Conservation (phyloP, 2,797 vertebrate species). For the Pelodytes ibericus region DNA sequence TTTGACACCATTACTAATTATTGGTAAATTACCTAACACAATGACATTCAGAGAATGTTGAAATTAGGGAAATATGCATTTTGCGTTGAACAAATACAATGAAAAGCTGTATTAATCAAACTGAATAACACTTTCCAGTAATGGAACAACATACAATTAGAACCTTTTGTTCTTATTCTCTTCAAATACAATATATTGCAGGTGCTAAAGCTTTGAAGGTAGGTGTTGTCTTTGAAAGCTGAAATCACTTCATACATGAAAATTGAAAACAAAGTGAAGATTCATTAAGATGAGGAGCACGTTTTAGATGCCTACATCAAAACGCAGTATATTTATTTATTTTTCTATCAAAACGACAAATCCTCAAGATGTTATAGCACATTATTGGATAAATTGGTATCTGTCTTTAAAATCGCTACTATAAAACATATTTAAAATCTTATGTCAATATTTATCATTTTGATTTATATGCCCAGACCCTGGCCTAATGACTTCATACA, state of each 20-base stretch:
- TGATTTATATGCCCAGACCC: no score
- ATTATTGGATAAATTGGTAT: no score
- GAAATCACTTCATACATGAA: conserved; percentile 6
- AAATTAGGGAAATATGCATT: background rate
- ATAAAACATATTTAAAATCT: no score
- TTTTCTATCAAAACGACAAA: background rate
- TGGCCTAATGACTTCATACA: no score
- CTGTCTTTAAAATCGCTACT: no score
- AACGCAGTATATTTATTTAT: conserved; percentile 12
- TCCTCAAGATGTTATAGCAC: background rate
- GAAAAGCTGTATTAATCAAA: background rate
- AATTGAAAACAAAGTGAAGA: conserved; percentile 4
- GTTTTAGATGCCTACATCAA: conserved; percentile 1
- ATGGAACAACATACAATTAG: conserved; percentile 8
- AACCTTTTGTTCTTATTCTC: background rate
- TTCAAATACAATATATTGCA: conserved; percentile 13
- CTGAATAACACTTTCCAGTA: conserved; percentile 6
- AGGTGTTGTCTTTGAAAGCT: background rate
- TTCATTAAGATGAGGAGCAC: conserved; percentile 13
- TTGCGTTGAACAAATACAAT: background rate
- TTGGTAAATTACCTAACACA: no score
- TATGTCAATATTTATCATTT: no score
- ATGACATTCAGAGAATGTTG: background rate
- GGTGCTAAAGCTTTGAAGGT: conserved; percentile 18
- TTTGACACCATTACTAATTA: no score